Evolutionary conservation across 2,888 invertebrate species (phyloP), one percentile per base, ranked within the genome.

Genomic region (Oscheius onirici): DNA sequence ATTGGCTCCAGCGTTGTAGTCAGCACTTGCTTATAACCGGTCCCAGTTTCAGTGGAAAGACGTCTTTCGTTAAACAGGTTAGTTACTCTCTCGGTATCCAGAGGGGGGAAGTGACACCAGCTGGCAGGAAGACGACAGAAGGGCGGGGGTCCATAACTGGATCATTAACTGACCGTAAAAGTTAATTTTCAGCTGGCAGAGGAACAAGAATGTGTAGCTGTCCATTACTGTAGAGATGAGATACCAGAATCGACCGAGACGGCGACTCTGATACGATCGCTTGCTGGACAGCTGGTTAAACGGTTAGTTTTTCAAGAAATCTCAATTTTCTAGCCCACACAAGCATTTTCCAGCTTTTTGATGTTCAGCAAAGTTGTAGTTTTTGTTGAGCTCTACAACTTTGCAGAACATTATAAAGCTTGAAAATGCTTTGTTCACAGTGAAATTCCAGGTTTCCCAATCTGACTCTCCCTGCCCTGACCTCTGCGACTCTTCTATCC

Each of bases 371-470:
- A n/a, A n/a, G n/a, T n/a, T n/a, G n/a, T n/a, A n/a, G n/a, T n/a
- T n/a, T n/a, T n/a, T n/a, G n/a, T n/a, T n/a, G n/a, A n/a, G n/a
- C n/a, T n/a, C n/a, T n/a, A n/a, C n/a, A n/a, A n/a, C n/a, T n/a
- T n/a, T n/a, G n/a, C n/a, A n/a, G n/a, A n/a, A n/a, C n/a, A n/a
- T n/a, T n/a, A n/a, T n/a, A n/a, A n/a, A n/a, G n/a, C n/a, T n/a
- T n/a, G n/a, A n/a, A n/a, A n/a, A n/a, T n/a, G n/a, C n/a, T n/a
- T n/a, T n/a, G n/a, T n/a, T n/a, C n/a, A n/a, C n/a, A n/a, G n/a
- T n/a, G n/a, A n/a, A n/a, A n/a, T 46, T 52, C 20, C 58, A 70
- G 78, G 41, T 82, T 82, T 34, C 82, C 82, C 6, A 82, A 82
- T 54, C 51, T 82, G 63, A 75, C 80, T n/a, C 69, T 82, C 3